These are phyloP conservation scores for Holothuria leucospilota DNA, from an alignment of 53 echinoderm and acorn worm genomes.

Conservation along the genomic window DNA sequence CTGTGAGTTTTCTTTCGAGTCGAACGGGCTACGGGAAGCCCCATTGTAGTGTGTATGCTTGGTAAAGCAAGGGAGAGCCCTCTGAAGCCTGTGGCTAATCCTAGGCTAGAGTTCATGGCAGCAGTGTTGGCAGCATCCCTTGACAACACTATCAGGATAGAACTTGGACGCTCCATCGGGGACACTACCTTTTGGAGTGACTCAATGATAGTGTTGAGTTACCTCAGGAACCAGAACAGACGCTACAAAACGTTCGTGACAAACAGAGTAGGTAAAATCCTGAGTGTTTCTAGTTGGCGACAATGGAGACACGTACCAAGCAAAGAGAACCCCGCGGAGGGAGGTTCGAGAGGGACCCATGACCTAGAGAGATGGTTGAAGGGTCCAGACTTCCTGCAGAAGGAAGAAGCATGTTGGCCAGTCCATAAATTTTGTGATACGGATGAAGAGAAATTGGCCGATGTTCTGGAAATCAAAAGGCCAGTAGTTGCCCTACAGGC, in stretches of 20 bases:
- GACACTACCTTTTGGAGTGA: slow-evolving; percentile 14
- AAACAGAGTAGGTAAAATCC: no score
- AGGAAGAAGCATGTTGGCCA: no score
- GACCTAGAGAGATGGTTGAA: slow-evolving; percentile 18
- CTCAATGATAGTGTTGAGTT: slow-evolving; percentile 36
- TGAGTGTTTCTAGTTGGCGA: no score
- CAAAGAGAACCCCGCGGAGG: not conserved
- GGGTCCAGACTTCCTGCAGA: slow-evolving; percentile 8
- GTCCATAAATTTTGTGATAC: no score
- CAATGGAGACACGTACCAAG: no score
- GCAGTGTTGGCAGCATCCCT: slow-evolving; percentile 23
- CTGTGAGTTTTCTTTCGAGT: slow-evolving; percentile 24
- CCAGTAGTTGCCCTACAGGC: no score
- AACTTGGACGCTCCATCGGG: not conserved
- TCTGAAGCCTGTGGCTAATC: slow-evolving; percentile 3
- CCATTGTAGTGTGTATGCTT: not conserved
- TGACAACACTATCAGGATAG: not conserved
- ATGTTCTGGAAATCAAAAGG: no score
- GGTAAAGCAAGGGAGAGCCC: slow-evolving; percentile 35
- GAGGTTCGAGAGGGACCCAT: slow-evolving; percentile 42
- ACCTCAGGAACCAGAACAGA: not conserved
- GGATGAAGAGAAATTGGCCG: no score
- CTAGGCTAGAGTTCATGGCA: slow-evolving; percentile 46
- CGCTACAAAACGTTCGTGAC: no score
- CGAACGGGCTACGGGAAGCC: not conserved